A percentile compares a stretch with the other conserved stretches of the same genome.
These are phyloP conservation scores for Craniophora ligustri DNA, from an alignment of 2,888 invertebrate genomes.

Conservation along the genomic window DNA sequence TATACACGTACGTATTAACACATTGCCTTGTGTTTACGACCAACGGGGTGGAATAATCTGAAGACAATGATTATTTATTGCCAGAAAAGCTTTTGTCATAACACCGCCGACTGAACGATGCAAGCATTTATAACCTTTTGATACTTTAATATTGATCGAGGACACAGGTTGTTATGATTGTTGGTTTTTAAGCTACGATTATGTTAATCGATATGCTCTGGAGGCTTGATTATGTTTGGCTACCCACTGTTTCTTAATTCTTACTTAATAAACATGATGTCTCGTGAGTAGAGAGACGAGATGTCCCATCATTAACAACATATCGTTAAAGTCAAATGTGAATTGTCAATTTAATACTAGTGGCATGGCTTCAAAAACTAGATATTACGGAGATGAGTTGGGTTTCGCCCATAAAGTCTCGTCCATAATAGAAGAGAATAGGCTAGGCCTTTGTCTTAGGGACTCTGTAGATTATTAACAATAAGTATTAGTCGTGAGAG, in stretches of 20 bases:
- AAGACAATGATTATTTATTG: constrained; percentile 80
- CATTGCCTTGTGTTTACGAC: constrained; percentile 76
- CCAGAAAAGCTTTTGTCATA: constrained; percentile 72
- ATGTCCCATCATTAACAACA: neutral
- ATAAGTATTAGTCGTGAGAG: too few species aligned
- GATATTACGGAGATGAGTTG: too few species aligned
- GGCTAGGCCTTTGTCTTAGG: too few species aligned
- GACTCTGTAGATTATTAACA: too few species aligned
- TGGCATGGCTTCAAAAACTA: too few species aligned
- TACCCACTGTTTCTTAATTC: neutral
- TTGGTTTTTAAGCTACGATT: constrained; percentile 51
- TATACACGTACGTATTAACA: constrained; percentile 75
- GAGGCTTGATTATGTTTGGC: neutral
- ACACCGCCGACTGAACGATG: constrained; percentile 61
- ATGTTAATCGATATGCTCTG: constrained; percentile 4
- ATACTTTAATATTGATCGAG: constrained; percentile 62
- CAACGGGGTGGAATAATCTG: constrained; percentile 73
- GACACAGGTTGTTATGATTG: constrained; percentile 55
- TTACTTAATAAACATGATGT: neutral
- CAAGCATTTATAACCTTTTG: constrained; percentile 71
- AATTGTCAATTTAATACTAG: too few species aligned
- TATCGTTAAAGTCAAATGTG: too few species aligned
- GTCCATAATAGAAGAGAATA: too few species aligned
- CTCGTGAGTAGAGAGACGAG: neutral
- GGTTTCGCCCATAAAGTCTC: too few species aligned